Conservation (phyloP, 2,888 invertebrate genomes). For the Oscheius sp. region DNA sequence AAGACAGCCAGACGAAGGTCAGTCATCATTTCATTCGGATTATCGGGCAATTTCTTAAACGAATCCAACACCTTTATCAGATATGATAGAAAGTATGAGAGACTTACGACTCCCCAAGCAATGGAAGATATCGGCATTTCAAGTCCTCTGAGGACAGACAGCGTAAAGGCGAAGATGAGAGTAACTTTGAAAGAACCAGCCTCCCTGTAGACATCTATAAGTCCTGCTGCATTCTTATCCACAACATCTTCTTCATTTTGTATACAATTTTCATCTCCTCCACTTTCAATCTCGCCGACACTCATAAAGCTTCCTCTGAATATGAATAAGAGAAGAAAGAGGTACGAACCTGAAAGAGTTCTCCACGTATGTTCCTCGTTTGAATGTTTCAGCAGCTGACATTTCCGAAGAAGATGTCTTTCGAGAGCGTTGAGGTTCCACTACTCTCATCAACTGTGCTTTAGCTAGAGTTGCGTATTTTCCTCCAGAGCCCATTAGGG, state of each 20-base stretch:
- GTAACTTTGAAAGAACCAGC: conserved; percentile 30
- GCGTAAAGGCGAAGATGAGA: conserved; percentile 11
- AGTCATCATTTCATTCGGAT: neutral
- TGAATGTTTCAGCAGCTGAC: neutral
- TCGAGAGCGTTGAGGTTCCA: neutral
- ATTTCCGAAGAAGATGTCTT: neutral
- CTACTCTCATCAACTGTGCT: conserved; percentile 40
- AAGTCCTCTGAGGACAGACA: conserved; percentile 71
- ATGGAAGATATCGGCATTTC: conserved; percentile 72
- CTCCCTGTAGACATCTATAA: conserved; percentile 39
- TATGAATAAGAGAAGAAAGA: neutral
- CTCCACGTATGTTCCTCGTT: neutral
- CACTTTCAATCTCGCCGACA: conserved; percentile 10
- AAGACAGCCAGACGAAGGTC: neutral
- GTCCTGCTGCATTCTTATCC: conserved; percentile 37
- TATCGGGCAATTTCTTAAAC: neutral
- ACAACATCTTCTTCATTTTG: neutral
- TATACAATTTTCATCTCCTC: neutral
- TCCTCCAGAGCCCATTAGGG: conserved; percentile 47
- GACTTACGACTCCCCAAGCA: conserved; percentile 56
- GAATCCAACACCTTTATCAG: neutral
- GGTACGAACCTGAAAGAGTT: neutral
- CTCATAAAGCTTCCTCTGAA: conserved; percentile 22
- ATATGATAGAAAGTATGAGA: neutral
- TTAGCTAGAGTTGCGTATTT: conserved; percentile 46